Evolutionary conservation across 1,140 invertebrate genomes (phyloP).

Genomic region (Ptiloglossa arizonensis): DNA sequence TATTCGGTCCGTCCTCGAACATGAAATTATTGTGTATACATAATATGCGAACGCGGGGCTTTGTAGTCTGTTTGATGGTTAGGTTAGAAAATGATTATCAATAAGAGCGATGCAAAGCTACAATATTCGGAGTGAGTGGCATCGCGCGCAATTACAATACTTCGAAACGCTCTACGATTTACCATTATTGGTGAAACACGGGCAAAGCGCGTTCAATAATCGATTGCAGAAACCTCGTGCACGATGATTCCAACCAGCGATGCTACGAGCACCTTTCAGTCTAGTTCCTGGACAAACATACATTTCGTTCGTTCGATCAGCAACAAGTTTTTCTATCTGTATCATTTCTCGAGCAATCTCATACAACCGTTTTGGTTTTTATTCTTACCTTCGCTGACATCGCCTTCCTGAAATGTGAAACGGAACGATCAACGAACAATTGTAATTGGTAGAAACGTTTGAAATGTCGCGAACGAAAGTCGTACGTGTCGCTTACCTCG

Average conservation of each 20-base stretch:
- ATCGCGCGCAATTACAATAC: conserved; percentile 27
- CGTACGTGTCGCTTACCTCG: conserved; percentile 63
- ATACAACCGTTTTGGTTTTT: background rate
- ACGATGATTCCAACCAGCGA: conserved; percentile 79
- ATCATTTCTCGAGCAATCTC: background rate
- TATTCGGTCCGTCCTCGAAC: background rate
- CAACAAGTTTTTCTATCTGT: background rate
- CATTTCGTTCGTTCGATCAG: background rate
- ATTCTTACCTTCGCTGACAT: conserved; percentile 69
- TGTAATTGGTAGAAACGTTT: background rate
- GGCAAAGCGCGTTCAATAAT: conserved; percentile 79
- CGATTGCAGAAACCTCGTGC: conserved; percentile 81
- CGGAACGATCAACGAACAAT: background rate
- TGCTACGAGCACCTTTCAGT: conserved; percentile 76
- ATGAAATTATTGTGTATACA: background rate
- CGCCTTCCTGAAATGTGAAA: conserved; percentile 71
- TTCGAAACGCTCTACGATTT: conserved; percentile 76
- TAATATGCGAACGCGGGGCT: background rate
- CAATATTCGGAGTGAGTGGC: conserved; percentile 16
- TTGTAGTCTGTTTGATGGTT: background rate
- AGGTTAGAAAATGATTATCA: conserved; percentile 3
- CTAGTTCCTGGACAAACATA: conserved; percentile 72
- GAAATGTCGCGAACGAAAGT: background rate
- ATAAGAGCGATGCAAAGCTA: conserved; percentile 44
- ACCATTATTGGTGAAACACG: conserved; percentile 81